These are phyloP conservation scores for Chymomyza procnemis DNA, from an alignment of 2,888 invertebrate species.

Conservation along the genomic window DNA sequence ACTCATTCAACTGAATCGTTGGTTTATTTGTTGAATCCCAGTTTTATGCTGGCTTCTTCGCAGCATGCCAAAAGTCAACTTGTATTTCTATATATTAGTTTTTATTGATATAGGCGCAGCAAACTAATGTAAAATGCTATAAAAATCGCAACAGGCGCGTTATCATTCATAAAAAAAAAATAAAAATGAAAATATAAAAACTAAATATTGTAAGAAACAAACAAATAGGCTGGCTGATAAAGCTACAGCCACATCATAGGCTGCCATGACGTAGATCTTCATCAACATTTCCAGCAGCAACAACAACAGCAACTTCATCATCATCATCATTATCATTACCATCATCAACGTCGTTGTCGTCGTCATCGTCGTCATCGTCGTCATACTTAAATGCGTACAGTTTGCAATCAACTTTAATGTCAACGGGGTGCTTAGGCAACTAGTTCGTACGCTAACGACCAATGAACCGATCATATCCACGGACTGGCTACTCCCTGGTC, in stretches of 20 bases:
- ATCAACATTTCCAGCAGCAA: constrained; percentile 36
- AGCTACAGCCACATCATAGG: constrained; percentile 31
- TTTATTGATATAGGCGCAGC: constrained; percentile 30
- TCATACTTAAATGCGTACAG: constrained; percentile 64
- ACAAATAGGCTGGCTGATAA: constrained; percentile 56
- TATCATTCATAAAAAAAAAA: constrained; percentile 45
- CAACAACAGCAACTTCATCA: constrained; percentile 36
- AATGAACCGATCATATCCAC: background rate
- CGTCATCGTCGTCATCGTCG: constrained; percentile 32
- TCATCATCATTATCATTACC: constrained; percentile 38
- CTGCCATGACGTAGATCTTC: constrained; percentile 28
- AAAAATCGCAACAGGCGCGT: constrained; percentile 22
- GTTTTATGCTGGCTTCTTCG: background rate
- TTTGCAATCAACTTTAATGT: constrained; percentile 69
- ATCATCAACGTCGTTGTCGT: constrained; percentile 39
- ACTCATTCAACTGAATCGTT: constrained; percentile 12
- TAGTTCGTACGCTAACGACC: background rate
- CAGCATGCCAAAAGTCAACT: background rate
- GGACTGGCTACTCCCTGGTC: background rate
- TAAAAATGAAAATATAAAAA: background rate
- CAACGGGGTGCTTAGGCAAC: constrained; percentile 49
- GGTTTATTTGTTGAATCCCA: background rate
- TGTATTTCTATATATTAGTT: constrained; percentile 7
- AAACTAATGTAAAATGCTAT: constrained; percentile 38
- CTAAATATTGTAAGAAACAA: constrained; percentile 39